Base-by-base conservation (phyloP, 2,888 invertebrate genomes). In the Melinaea marsaeus region DNA sequence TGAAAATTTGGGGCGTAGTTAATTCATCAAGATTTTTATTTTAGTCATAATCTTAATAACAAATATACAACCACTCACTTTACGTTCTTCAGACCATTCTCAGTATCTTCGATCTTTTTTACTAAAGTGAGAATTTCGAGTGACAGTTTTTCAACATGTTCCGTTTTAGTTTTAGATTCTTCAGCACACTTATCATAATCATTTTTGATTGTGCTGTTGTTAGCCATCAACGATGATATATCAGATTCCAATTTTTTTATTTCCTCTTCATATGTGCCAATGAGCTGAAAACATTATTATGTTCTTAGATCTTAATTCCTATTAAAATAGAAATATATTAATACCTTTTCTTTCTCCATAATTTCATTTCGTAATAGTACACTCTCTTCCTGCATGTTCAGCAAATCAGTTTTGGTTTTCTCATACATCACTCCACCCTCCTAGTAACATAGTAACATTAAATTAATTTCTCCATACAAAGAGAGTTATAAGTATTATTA, bases 301-400 rank as follows among this genome's bases (percentile, higher is more conserved):
- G 57, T 33, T 51, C 9, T 51, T 55, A n/a, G 32, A 13, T 5
- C 9, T 46, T 13, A n/a, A 34, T 13, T 45, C 11, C 13, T 37
- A 13, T 55, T 68, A 22, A 22, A 22, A 22, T 22, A 42, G 42
- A 42, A 2, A 9, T 42, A 42, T 42, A 42, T 9, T 9, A 42
- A 42, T 68, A 78, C 79, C 71, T 70, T 62, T 55, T 70, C 66
- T 55, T 71, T 73, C 9, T 68, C 58, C 4, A 55, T 54, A 0
- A 74, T 55, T 3, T 70, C 66, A 1, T 63, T 65, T 55, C 71
- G 61, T 7, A 74, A 57, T 3, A 56, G 59, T n/a, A 66, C 63
- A 11, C 70, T 72, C 22, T 71, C 65, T 2, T 71, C 62, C 6
- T 58, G 65, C 2, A 73, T 59, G 11, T 6, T 46, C 32, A 57